Evolutionary conservation across 2,113 vertebrate species (phyloP).

Genomic region (Sturnus vulgaris): DNA sequence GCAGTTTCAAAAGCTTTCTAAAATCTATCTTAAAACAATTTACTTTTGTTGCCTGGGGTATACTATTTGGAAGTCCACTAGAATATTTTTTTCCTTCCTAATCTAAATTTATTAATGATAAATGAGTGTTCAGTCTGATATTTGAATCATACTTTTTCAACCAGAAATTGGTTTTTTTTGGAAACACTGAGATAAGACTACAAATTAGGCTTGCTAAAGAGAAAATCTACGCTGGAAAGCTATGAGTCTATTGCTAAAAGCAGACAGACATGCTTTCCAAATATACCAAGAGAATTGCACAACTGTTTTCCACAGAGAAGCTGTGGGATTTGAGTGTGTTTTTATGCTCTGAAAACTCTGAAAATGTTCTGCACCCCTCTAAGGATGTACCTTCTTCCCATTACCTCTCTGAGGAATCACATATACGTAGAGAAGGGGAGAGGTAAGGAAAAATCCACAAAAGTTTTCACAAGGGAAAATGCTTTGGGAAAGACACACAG

Average conservation of each 20-base stretch:
- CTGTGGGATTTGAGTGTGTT: neutral
- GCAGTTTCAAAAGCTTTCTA: neutral
- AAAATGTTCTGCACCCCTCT: neutral
- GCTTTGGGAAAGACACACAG: neutral
- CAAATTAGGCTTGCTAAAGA: neutral
- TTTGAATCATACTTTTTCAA: neutral
- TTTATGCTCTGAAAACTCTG: slow-evolving; percentile 54
- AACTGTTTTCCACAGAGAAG: neutral
- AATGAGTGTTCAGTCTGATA: neutral
- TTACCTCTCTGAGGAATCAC: neutral
- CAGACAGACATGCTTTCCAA: neutral
- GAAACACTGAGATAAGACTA: neutral
- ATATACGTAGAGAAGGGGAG: neutral
- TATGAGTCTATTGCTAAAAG: neutral
- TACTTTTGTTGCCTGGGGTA: neutral
- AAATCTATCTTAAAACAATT: neutral
- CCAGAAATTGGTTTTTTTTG: neutral
- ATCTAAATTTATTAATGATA: slow-evolving; percentile 14
- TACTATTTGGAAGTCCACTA: neutral
- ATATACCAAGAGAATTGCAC: slow-evolving; percentile 26
- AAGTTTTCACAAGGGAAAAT: neutral
- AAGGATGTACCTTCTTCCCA: neutral
- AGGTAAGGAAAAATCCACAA: slow-evolving; percentile 1
- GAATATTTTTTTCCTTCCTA: neutral
- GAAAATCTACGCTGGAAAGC: neutral